These are phyloP conservation scores for Rhombomys opimus DNA, from an alignment of 2,113 vertebrate species.

Conservation along the genomic window DNA sequence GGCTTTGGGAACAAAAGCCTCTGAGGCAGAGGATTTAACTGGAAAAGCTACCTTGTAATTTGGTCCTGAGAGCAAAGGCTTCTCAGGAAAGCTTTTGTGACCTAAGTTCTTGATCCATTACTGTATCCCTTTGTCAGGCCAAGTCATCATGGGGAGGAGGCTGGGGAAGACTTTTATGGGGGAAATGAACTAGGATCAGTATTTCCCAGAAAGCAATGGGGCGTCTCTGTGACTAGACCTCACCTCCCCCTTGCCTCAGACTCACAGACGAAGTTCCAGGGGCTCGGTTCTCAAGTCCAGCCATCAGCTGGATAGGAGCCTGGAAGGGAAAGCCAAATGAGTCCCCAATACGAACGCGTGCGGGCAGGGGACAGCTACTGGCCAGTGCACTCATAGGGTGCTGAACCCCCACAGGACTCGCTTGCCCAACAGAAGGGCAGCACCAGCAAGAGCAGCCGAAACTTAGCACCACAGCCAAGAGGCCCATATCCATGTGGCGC, in stretches of 20 bases:
- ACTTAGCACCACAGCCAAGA: neutral
- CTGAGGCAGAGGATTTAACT: neutral
- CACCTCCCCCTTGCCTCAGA: neutral
- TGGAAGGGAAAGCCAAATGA: neutral
- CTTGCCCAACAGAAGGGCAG: neutral
- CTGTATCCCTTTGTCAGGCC: neutral
- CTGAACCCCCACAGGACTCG: neutral
- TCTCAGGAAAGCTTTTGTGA: neutral
- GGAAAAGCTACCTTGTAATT: too few species aligned
- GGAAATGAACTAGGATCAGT: neutral
- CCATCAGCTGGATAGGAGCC: neutral
- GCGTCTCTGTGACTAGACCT: neutral
- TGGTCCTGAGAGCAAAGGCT: neutral
- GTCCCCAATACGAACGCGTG: too few species aligned
- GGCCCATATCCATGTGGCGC: rapidly evolving
- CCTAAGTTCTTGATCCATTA: neutral
- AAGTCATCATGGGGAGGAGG: neutral
- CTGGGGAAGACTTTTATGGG: neutral
- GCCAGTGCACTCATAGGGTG: rapidly evolving
- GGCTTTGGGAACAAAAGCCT: neutral
- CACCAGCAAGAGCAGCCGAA: too few species aligned
- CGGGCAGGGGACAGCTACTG: rapidly evolving
- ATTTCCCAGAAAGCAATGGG: neutral
- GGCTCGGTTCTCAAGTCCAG: neutral
- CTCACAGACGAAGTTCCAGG: neutral